Conservation (phyloP, 2,888 invertebrate genomes). For the Drosophila infuscata region DNA sequence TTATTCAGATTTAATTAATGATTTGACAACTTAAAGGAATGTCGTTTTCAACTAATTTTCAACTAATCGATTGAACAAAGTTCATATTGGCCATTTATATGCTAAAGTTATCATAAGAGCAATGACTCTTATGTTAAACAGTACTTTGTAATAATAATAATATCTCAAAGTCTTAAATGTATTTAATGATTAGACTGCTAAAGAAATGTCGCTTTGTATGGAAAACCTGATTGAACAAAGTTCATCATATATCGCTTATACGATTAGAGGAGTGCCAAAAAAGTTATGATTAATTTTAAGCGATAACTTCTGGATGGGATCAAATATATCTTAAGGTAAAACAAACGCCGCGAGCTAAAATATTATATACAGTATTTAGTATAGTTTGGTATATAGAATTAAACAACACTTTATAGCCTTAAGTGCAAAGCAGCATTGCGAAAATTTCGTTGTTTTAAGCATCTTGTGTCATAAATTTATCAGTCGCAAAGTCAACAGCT, state of each 20-base stretch:
- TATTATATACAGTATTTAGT: neutral
- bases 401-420: neutral
- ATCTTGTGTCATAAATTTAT: slow-evolving; percentile 20
- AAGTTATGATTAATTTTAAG: neutral
- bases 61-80: neutral
- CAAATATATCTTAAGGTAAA: too few relatives aligned
- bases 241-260: neutral
- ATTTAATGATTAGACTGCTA: neutral
- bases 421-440: neutral
- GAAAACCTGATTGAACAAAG: neutral
- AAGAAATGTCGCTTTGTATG: neutral
- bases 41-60: neutral
- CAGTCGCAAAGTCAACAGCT: slow-evolving; percentile 22
- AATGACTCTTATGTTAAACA: neutral
- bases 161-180: neutral
- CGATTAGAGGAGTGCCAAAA: neutral
- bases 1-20: too few relatives aligned
- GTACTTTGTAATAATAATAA: neutral
- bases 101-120: neutral
- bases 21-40: neutral
- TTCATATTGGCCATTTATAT: neutral
- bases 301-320: neutral
- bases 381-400: neutral
- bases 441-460: slow-evolving; percentile 9
- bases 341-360: too few relatives aligned